Evolutionary conservation across 2,888 invertebrate genomes (phyloP).

Genomic region (Pasiphila rectangulata): DNA sequence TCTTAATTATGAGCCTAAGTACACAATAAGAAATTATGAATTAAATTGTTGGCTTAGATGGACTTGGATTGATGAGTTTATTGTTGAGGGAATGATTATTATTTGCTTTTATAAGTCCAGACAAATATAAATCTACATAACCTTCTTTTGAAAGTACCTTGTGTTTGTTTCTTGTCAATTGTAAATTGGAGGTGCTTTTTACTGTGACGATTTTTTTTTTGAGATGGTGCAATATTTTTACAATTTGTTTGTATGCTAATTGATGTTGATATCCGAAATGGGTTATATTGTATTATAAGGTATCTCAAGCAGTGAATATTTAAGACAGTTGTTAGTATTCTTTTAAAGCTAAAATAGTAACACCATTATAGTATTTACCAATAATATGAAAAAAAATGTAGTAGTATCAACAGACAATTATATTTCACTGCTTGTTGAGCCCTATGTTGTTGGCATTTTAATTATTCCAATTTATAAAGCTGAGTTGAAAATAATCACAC

Average conservation of each 20-base stretch:
- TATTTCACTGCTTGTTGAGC: conserved; percentile 48
- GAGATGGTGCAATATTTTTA: conserved; percentile 63
- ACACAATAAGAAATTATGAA: background rate
- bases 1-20: conserved; percentile 1
- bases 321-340: background rate
- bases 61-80: conserved; percentile 7
- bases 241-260: conserved; percentile 46
- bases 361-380: background rate
- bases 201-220: conserved; percentile 49
- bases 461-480: conserved; percentile 68
- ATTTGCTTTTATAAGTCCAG: conserved; percentile 5
- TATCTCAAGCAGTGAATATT: conserved; percentile 28
- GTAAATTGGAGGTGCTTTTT: conserved; percentile 66
- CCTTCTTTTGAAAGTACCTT: background rate
- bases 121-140: too few species aligned
- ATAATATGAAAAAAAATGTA: background rate
- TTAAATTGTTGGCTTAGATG: background rate
- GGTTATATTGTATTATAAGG: conserved; percentile 11
- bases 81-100: conserved; percentile 15
- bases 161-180: conserved; percentile 51
- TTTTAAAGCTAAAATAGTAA: too few species aligned
- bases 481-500: conserved; percentile 58
- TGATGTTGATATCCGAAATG: conserved; percentile 25
- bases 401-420: background rate
- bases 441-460: conserved; percentile 71